These are phyloP conservation scores for Strigamia crassipes DNA, from an alignment of 2,888 invertebrate species.

Conservation along the genomic window DNA sequence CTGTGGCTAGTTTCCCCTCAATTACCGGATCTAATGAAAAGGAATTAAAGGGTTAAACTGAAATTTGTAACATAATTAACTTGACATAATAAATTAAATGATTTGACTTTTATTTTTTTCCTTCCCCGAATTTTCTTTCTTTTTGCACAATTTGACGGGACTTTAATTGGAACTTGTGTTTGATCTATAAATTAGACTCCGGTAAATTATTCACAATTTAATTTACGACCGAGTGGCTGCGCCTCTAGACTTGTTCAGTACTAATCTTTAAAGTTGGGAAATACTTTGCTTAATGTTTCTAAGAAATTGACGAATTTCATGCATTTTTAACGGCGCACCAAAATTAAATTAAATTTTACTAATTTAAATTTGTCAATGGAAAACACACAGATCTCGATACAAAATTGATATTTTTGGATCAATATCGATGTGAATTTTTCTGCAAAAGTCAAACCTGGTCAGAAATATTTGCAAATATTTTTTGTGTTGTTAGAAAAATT, in stretches of 20 bases:
- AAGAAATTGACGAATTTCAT: not conserved
- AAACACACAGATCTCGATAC: too few relatives aligned
- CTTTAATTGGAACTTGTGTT: not conserved
- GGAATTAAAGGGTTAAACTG: not conserved
- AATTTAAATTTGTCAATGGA: too few relatives aligned
- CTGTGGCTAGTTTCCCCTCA: constrained; percentile 19
- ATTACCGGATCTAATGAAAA: constrained; percentile 41
- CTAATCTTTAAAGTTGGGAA: not conserved
- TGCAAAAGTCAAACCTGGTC: not conserved
- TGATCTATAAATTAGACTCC: constrained; percentile 4
- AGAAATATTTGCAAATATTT: not conserved
- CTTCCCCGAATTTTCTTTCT: not conserved
- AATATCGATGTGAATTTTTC: not conserved
- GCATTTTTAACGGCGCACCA: too few relatives aligned
- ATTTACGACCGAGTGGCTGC: not conserved
- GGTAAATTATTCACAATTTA: constrained; percentile 2
- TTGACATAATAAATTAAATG: not conserved
- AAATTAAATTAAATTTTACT: too few relatives aligned
- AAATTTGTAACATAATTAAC: not conserved
- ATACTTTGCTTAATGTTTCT: not conserved
- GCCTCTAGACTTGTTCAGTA: not conserved
- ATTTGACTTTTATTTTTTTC: not conserved
- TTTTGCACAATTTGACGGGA: not conserved
- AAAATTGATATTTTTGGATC: too few relatives aligned
- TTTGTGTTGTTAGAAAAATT: not conserved